Conservation (phyloP, 2,797 vertebrate genomes). For the Manis pentadactyla region DNA sequence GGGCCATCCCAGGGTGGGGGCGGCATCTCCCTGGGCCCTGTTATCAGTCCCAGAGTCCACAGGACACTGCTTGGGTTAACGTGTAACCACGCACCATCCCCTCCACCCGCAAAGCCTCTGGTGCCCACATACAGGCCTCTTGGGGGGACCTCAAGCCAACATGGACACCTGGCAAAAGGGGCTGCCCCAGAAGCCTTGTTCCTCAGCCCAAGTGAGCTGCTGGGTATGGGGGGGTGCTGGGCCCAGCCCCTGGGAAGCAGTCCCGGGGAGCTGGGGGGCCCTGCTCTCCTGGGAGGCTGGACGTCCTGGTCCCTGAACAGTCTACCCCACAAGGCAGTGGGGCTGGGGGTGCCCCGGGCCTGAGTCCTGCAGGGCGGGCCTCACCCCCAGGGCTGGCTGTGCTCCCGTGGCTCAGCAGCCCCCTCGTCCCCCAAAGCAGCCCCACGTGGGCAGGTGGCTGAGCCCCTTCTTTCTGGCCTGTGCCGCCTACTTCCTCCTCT, state of each 20-base stretch:
- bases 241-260: neutral
- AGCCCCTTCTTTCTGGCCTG: conserved; percentile 77
- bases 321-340: too few relatives aligned
- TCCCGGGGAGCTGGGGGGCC: neutral
- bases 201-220: conserved; percentile 45
- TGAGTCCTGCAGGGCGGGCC: neutral
- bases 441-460: conserved; percentile 24
- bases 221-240: fast-evolving
- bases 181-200: neutral
- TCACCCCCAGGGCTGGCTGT: neutral
- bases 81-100: conserved; percentile 57
- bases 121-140: neutral
- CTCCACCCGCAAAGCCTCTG: neutral
- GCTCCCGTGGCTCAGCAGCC: neutral
- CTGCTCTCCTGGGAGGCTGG: too few relatives aligned
- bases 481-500: conserved; percentile 88
- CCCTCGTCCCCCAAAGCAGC: conserved; percentile 36
- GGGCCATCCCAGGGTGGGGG: neutral
- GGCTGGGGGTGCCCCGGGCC: neutral
- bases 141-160: neutral
- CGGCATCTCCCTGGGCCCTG: conserved; percentile 1
- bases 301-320: neutral
- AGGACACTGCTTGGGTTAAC: conserved; percentile 75
- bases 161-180: neutral
- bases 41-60: conserved; percentile 79